Percentiles rank a stretch among this genome's conserved stretches.
Conservation (phyloP, 2,113 vertebrate genomes). For the Eulemur rufifrons region DNA sequence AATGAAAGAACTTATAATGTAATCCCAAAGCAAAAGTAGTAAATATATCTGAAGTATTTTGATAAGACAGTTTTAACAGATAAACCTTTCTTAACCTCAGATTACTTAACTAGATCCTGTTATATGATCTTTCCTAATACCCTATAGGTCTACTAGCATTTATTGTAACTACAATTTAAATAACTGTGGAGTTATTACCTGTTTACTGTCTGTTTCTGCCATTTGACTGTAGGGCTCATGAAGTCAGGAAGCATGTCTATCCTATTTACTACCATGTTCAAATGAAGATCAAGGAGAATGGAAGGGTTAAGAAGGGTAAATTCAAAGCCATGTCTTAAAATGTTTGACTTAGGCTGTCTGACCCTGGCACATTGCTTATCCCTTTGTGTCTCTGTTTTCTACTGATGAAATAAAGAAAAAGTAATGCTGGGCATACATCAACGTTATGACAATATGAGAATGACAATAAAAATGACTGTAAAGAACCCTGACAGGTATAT, state of each 20-base stretch:
- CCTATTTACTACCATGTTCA: neutral
- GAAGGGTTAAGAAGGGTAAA: neutral
- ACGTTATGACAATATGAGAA: neutral
- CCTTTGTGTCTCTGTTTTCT: neutral
- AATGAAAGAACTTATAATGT: neutral
- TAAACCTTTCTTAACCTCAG: neutral
- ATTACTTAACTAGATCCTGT: neutral
- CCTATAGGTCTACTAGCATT: neutral
- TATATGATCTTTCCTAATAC: neutral
- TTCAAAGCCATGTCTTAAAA: neutral
- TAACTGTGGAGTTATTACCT: neutral
- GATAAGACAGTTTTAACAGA: neutral
- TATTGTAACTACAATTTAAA: neutral
- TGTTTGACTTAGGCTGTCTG: neutral
- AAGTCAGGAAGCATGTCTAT: neutral
- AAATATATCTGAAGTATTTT: neutral
- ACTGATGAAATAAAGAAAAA: conserved; percentile 39
- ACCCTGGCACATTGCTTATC: neutral
- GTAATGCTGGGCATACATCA: neutral
- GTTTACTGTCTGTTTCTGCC: neutral
- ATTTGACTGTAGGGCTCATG: neutral
- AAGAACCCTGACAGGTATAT: neutral
- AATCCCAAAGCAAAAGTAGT: neutral
- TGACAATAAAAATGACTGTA: neutral
- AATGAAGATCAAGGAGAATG: neutral